A percentile compares a stretch with the other conserved stretches of the same genome.
Evolutionary conservation across 2,113 vertebrate species (phyloP).

Genomic region (Hyperopisus bebe): DNA sequence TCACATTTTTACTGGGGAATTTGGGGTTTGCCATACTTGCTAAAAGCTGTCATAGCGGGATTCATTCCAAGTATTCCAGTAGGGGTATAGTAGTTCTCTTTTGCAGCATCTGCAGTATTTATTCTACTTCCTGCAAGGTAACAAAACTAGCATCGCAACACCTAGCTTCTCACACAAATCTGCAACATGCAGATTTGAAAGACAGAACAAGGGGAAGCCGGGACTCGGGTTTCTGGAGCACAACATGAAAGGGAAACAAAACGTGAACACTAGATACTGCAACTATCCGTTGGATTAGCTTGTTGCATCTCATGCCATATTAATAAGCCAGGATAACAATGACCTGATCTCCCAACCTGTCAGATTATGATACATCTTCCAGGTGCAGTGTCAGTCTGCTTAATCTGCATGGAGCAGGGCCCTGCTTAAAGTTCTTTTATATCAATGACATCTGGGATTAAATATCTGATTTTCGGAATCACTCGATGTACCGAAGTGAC

Average conservation of each 20-base stretch:
- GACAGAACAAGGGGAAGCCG: background rate
- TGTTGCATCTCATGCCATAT: background rate
- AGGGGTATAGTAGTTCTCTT: background rate
- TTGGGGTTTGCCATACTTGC: background rate
- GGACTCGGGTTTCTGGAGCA: background rate
- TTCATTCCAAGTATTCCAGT: background rate
- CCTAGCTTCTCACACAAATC: background rate
- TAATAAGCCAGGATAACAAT: background rate
- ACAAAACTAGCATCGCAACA: background rate
- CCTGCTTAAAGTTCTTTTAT: background rate
- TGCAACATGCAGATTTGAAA: background rate
- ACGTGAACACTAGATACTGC: background rate
- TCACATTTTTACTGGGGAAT: background rate
- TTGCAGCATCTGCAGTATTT: background rate
- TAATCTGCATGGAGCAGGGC: background rate
- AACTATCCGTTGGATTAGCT: background rate
- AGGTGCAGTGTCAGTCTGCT: background rate
- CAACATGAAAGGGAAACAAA: background rate
- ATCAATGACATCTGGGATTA: background rate
- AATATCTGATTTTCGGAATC: background rate
- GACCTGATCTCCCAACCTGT: background rate
- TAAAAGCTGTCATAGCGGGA: background rate
- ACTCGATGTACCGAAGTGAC: background rate
- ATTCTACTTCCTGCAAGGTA: background rate
- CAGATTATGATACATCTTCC: background rate